These are phyloP conservation scores for Pipra filicauda DNA, from an alignment of 2,113 vertebrate genomes.

Conservation along the genomic window DNA sequence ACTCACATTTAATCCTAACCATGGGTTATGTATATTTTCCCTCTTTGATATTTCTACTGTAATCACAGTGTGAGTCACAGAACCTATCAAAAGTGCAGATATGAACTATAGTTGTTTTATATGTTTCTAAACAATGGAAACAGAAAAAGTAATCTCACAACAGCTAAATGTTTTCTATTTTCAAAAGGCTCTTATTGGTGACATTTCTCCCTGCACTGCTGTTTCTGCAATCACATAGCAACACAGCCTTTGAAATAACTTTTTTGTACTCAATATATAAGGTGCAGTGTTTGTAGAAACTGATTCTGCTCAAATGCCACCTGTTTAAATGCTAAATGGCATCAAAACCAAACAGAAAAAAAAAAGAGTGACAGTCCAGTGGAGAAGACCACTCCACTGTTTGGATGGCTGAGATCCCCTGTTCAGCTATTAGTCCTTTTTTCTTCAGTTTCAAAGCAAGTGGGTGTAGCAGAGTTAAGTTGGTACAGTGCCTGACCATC, in stretches of 20 bases:
- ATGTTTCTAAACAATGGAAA: constrained; percentile 58
- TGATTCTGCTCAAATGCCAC: constrained; percentile 42
- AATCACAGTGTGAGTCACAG: constrained; percentile 63
- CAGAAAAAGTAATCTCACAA: constrained; percentile 52
- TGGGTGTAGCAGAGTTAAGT: not conserved
- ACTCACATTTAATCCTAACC: constrained; percentile 54
- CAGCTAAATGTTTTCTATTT: constrained; percentile 63
- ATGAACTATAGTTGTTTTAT: constrained; percentile 6
- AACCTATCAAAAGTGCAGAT: constrained; percentile 64
- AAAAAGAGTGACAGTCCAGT: not conserved
- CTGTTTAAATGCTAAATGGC: constrained; percentile 61
- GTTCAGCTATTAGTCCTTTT: not conserved
- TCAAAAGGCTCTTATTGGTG: constrained; percentile 68
- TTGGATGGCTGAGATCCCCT: not conserved
- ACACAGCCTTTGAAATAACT: constrained; percentile 67
- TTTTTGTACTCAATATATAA: constrained; percentile 58
- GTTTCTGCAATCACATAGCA: constrained; percentile 71
- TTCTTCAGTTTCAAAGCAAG: constrained; percentile 16
- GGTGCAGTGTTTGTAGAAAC: constrained; percentile 45
- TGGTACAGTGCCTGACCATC: constrained; percentile 17
- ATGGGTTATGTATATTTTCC: constrained; percentile 63
- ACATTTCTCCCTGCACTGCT: constrained; percentile 61
- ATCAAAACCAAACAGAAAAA: not conserved
- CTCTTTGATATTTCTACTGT: constrained; percentile 40
- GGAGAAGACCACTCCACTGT: not conserved